phyloP scores from a whole-genome alignment of 2,797 vertebrate genomes.

The Esox lucius region DNA sequence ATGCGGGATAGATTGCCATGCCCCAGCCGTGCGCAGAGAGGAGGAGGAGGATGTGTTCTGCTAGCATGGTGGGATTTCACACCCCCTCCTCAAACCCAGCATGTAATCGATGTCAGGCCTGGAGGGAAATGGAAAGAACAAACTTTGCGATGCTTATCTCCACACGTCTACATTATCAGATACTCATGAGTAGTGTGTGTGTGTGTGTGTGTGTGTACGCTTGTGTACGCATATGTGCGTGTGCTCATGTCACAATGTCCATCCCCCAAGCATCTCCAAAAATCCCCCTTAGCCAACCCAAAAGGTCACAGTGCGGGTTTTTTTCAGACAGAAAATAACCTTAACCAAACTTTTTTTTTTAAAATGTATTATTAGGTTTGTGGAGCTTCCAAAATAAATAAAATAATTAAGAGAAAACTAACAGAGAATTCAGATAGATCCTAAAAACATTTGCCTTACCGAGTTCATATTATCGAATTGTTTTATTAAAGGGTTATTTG shows the following conservation, averaged over 20 bases:
- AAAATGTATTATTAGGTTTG: not conserved
- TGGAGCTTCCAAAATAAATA: not conserved
- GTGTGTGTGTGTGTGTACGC: constrained; percentile 23
- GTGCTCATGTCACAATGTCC: constrained; percentile 54
- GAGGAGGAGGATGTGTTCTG: not conserved
- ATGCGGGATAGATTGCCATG: not conserved
- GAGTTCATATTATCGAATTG: not conserved
- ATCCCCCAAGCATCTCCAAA: constrained; percentile 60
- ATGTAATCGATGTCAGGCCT: not conserved
- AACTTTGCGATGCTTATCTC: too few relatives aligned
- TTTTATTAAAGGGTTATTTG: not conserved
- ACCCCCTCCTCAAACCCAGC: not conserved
- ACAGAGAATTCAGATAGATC: not conserved
- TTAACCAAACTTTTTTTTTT: constrained; percentile 56
- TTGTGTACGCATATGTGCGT: constrained; percentile 6
- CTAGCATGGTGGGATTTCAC: not conserved
- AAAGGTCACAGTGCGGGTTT: constrained; percentile 65
- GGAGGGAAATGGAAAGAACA: not conserved
- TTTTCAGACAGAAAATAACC: constrained; percentile 33
- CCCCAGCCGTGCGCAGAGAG: not conserved
- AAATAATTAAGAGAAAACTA: not conserved
- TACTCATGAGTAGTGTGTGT: not conserved
- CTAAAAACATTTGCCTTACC: not conserved
- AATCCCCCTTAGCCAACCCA: constrained; percentile 71
- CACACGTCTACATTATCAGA: not conserved